Base-by-base conservation (phyloP, 2,888 invertebrate species). In the Polyommatus iphigenia region DNA sequence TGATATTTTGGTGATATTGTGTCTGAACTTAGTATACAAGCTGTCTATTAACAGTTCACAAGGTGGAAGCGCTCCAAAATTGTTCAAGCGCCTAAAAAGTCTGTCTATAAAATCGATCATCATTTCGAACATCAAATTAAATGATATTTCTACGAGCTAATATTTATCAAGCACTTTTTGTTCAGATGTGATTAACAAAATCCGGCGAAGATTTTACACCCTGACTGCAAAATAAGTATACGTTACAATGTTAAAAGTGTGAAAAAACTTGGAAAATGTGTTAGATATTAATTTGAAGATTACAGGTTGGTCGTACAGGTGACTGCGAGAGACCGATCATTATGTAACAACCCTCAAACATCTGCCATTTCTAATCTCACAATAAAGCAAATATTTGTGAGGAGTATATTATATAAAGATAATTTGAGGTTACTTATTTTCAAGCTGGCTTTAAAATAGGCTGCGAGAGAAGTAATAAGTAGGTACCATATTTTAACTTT, bases 321-420 rank as follows among this genome's bases (percentile, higher is more conserved):
- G 67, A 29, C 72, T 54, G 73, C n/a, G 24, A n/a, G 73, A 77
- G 77, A 67, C 85, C 89, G 88, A 90, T 93, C 89, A 93, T 92
- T 92, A 91, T 91, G 84, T 90, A 89, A 89, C 90, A 88, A 89
- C 87, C 87, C 85, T 88, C 89, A 86, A 89, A 89, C 93, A 93
- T 87, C 93, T 93, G 93, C 93, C 90, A 92, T 83, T 88, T 89
- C 91, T 92, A 93, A 93, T 67, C 67, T 67, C 18, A 67, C 18
- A 29, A 6, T n/a, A 67, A 67, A 32, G 67, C 29, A 67, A 67
- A 67, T 67, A 67, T 67, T 67, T 67, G 67, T 67, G 29, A 32
- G 67, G 29, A 62, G 62, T 24, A 62, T 62, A 3, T 13, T 24
- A 67, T 2, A 67, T 10, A 67, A 32, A 29, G 15, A 67, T 15